These are phyloP conservation scores for Hipposideros larvatus DNA, from an alignment of 2,797 vertebrate species.

Conservation along the genomic window DNA sequence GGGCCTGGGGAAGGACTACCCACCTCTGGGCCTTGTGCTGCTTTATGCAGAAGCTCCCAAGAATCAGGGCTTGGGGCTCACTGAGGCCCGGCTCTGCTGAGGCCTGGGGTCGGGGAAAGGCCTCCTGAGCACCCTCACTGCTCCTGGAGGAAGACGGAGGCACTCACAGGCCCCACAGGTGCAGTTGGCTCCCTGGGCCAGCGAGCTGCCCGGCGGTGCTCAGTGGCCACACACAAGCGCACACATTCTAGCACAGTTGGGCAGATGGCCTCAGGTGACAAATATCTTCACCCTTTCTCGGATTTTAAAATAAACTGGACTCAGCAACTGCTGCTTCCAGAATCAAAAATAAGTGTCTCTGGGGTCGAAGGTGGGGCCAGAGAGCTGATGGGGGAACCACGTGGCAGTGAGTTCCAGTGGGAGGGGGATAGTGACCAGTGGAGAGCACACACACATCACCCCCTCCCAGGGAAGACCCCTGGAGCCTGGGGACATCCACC, in stretches of 20 bases:
- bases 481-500: background rate
- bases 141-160: background rate
- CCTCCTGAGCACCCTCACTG: background rate
- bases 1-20: background rate
- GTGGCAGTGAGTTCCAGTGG: background rate
- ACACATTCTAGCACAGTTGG: background rate
- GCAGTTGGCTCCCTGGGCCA: background rate
- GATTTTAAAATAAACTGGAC: conserved; percentile 64
- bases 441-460: background rate
- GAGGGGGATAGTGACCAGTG: background rate
- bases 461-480: background rate
- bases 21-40: accelerated
- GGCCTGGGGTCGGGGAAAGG: background rate
- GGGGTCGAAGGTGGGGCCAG: background rate
- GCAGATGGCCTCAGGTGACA: background rate
- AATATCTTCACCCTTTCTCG: background rate
- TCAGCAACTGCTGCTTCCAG: conserved; percentile 60
- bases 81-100: background rate
- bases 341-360: conserved; percentile 47
- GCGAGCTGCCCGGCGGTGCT: accelerated
- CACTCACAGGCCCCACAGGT: background rate
- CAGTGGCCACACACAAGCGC: background rate
- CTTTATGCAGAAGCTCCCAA: background rate
- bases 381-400: background rate
- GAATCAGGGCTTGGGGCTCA: background rate